These are phyloP conservation scores for Leguminivora glycinivorella DNA, from an alignment of 1,140 invertebrate genomes.

Conservation along the genomic window DNA sequence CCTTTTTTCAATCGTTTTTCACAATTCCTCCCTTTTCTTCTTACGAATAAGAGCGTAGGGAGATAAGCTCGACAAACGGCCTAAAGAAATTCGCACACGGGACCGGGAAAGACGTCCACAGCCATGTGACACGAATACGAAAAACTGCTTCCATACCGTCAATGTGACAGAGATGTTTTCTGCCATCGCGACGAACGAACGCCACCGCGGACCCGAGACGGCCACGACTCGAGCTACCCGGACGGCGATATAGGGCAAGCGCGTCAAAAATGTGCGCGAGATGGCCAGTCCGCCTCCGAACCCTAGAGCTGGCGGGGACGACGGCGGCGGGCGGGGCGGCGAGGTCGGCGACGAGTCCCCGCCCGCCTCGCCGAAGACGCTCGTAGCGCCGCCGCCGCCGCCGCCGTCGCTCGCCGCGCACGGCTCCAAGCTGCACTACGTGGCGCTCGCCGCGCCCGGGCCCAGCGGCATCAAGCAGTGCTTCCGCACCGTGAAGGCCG, in stretches of 20 bases:
- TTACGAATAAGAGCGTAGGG: constrained; percentile 47
- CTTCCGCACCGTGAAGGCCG: constrained; percentile 72
- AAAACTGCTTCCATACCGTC: constrained; percentile 77
- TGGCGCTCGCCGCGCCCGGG: constrained; percentile 60
- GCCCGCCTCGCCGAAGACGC: constrained; percentile 74
- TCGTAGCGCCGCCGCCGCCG: constrained; percentile 67
- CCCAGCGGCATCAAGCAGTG: constrained; percentile 74
- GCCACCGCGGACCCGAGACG: constrained; percentile 57
- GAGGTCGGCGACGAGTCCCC: constrained; percentile 64
- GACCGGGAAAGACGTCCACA: constrained; percentile 65
- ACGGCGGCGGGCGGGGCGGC: constrained; percentile 67
- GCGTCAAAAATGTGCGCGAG: constrained; percentile 78
- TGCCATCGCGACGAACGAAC: constrained; percentile 72
- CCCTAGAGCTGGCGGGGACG: constrained; percentile 73
- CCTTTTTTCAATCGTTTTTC: constrained; percentile 62
- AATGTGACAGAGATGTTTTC: constrained; percentile 79
- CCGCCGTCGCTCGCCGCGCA: constrained; percentile 69
- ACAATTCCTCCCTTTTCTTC: constrained; percentile 51
- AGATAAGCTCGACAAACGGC: constrained; percentile 38
- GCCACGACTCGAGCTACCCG: constrained; percentile 66
- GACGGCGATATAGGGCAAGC: constrained; percentile 69
- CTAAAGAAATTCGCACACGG: constrained; percentile 41
- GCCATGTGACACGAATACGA: constrained; percentile 79
- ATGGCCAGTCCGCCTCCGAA: constrained; percentile 78
- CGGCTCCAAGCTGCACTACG: constrained; percentile 68